phyloP scores from a whole-genome alignment of 2,113 vertebrate species.

The Propithecus coquereli region DNA sequence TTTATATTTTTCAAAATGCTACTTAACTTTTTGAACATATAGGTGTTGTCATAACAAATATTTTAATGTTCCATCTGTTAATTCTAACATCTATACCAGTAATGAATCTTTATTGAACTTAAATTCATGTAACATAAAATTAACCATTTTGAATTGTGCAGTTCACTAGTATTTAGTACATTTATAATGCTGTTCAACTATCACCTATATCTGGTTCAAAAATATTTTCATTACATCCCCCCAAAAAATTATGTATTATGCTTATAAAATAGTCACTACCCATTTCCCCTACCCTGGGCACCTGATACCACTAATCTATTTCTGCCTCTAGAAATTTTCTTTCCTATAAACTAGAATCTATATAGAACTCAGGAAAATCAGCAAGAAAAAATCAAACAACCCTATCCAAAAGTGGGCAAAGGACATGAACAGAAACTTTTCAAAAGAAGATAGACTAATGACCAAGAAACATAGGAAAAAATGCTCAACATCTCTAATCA shows the following conservation, averaged over 20 bases:
- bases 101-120: not conserved
- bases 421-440: no score
- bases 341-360: not conserved
- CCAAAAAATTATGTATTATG: not conserved
- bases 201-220: not conserved
- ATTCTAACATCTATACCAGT: not conserved
- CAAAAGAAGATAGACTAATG: no score
- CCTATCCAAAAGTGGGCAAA: no score
- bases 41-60: not conserved
- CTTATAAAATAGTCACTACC: not conserved
- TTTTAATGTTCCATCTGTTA: not conserved
- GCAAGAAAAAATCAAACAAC: no score
- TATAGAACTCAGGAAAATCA: no score
- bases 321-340: not conserved
- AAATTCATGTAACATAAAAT: not conserved
- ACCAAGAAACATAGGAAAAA: no score
- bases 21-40: not conserved
- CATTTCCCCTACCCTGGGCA: not conserved
- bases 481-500: no score
- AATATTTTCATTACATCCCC: not conserved
- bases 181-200: not conserved
- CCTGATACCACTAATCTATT: not conserved
- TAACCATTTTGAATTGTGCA: not conserved
- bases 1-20: not conserved
- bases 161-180: not conserved